Conservation (phyloP, 2,113 vertebrate species). For the Mastomys coucha region DNA sequence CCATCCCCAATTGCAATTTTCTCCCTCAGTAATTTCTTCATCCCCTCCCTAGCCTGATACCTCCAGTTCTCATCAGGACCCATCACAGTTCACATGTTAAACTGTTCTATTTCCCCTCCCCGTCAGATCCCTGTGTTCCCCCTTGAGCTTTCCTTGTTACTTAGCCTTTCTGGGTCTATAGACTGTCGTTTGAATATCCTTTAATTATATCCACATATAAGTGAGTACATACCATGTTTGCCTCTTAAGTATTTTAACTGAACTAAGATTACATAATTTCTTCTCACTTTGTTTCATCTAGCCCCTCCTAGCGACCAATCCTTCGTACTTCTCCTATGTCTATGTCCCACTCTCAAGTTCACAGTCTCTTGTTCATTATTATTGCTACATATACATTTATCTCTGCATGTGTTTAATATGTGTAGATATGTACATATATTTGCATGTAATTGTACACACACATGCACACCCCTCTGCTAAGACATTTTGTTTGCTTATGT, state of each 20-base stretch:
- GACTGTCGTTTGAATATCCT: not conserved
- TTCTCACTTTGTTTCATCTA: not conserved
- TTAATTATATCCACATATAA: not conserved
- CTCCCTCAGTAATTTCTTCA: not conserved
- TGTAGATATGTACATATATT: not conserved
- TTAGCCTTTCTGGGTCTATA: not conserved
- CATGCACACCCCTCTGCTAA: not conserved
- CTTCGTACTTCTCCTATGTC: too few relatives aligned
- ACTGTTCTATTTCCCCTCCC: not conserved
- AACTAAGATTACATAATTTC: not conserved
- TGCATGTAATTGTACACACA: not conserved
- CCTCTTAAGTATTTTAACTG: not conserved
- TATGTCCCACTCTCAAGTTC: not conserved
- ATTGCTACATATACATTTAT: not conserved
- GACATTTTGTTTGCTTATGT: not conserved
- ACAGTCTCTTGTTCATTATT: not conserved
- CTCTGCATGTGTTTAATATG: not conserved
- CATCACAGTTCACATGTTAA: not conserved
- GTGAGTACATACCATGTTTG: not conserved
- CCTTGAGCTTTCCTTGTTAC: not conserved
- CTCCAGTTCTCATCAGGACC: not conserved
- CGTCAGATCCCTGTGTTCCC: not conserved
- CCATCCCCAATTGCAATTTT: not conserved
- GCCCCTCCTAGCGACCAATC: not conserved
- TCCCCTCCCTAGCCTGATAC: not conserved